Conservation (phyloP, 2,113 vertebrate species). For the Petroica traversi region DNA sequence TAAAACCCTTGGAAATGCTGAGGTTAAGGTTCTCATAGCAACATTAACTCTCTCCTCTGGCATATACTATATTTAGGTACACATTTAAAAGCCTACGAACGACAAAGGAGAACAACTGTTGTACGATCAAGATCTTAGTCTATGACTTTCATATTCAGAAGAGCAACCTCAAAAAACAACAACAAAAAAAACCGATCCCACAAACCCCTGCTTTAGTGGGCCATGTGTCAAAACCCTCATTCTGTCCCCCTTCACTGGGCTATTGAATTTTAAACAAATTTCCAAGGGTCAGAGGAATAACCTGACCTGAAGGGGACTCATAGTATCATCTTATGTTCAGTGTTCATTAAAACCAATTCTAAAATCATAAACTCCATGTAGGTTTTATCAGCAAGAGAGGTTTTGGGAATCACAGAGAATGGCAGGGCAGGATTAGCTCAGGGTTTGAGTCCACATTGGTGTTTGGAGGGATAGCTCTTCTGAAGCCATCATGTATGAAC, state of each 20-base stretch:
- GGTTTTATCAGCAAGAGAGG: neutral
- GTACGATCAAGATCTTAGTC: neutral
- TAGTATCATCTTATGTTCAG: neutral
- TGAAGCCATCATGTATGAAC: neutral
- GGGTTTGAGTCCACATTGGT: neutral
- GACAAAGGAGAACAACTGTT: conserved; percentile 12
- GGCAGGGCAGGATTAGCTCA: accelerated
- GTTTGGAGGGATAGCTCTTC: neutral
- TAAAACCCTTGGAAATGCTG: conserved; percentile 30
- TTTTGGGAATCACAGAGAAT: neutral
- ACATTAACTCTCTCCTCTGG: conserved; percentile 58
- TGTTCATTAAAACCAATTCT: neutral
- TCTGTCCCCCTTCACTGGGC: neutral
- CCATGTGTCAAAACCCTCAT: neutral
- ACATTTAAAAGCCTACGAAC: conserved; percentile 22
- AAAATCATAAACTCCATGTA: neutral
- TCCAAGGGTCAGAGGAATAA: neutral
- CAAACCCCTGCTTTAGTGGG: neutral
- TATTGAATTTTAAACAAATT: neutral
- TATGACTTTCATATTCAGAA: conserved; percentile 2
- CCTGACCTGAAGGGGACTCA: neutral
- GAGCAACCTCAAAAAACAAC: neutral
- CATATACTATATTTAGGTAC: conserved; percentile 57
- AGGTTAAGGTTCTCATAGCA: conserved; percentile 69
- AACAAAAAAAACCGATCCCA: neutral